Percentiles rank a stretch among this genome's conserved stretches.
Conservation (phyloP, 2,888 invertebrate species). For the Arctia plantaginis region DNA sequence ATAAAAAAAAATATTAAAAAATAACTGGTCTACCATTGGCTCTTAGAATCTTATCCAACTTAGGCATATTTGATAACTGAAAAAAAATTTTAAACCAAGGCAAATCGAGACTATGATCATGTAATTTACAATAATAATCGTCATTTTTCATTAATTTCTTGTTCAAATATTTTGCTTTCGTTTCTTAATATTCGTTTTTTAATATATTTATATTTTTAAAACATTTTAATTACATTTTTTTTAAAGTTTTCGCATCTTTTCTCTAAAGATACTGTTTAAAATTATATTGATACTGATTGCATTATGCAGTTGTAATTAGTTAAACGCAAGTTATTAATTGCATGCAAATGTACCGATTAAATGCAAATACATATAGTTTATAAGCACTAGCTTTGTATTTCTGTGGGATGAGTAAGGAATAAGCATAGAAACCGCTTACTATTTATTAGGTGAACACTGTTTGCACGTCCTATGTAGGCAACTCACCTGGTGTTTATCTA, state of each 20-base stretch:
- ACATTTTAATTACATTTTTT: not conserved
- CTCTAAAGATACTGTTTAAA: not conserved
- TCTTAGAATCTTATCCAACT: no score
- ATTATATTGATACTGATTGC: not conserved
- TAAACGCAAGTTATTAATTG: not conserved
- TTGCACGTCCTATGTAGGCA: not conserved
- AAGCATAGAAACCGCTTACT: not conserved
- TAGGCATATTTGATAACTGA: no score
- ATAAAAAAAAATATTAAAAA: no score
- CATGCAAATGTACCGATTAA: no score
- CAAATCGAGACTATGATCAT: no score
- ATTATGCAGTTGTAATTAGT: not conserved
- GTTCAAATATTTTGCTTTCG: no score
- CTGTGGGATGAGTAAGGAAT: not conserved
- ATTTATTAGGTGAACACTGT: not conserved
- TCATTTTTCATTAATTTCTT: no score
- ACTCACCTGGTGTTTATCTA: constrained; percentile 90
- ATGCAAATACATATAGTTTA: not conserved
- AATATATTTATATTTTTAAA: no score
- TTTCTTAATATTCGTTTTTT: no score
- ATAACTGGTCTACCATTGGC: no score
- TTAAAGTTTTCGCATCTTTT: not conserved
- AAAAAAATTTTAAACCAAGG: no score
- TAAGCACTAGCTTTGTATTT: not conserved
- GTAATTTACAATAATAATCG: no score